Evolutionary conservation across 1,140 invertebrate genomes (phyloP).

Genomic region (Hycleus phaleratus): DNA sequence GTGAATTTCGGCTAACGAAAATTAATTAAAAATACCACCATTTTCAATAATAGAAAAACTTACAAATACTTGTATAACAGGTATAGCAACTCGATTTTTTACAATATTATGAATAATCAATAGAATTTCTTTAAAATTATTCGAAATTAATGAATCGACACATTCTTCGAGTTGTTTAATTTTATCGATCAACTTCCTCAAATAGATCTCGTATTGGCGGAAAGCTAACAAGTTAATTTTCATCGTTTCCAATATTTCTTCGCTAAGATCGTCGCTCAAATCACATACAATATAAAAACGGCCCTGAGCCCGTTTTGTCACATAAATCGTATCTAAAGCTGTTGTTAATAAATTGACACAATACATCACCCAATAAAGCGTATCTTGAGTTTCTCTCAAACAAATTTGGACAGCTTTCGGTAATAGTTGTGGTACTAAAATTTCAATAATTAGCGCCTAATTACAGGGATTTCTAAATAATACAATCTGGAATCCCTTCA

Average conservation of each 20-base stretch:
- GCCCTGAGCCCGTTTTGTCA: slow-evolving; percentile 29
- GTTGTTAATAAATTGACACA: slow-evolving; percentile 54
- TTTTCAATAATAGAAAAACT: slow-evolving; percentile 30
- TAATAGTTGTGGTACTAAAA: slow-evolving; percentile 53
- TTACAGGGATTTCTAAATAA: slow-evolving; percentile 23
- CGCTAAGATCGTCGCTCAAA: slow-evolving; percentile 24
- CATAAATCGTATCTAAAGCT: slow-evolving; percentile 44
- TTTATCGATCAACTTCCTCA: slow-evolving; percentile 49
- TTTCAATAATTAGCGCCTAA: not conserved
- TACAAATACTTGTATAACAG: slow-evolving; percentile 55
- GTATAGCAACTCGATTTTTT: slow-evolving; percentile 52
- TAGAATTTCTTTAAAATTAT: no score
- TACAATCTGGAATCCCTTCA: slow-evolving; percentile 57
- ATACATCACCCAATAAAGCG: slow-evolving; percentile 50
- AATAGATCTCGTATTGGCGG: slow-evolving; percentile 55
- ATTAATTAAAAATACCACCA: not conserved
- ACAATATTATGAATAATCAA: slow-evolving; percentile 48
- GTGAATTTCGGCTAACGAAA: not conserved
- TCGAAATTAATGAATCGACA: slow-evolving; percentile 35
- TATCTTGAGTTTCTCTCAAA: slow-evolving; percentile 44
- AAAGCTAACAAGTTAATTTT: slow-evolving; percentile 48
- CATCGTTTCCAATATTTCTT: slow-evolving; percentile 42
- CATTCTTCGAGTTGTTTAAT: slow-evolving; percentile 45
- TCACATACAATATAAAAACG: slow-evolving; percentile 4
- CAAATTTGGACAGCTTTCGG: slow-evolving; percentile 49